Evolutionary conservation across 2,888 invertebrate species (phyloP).

Genomic region (Chouioia cunea): DNA sequence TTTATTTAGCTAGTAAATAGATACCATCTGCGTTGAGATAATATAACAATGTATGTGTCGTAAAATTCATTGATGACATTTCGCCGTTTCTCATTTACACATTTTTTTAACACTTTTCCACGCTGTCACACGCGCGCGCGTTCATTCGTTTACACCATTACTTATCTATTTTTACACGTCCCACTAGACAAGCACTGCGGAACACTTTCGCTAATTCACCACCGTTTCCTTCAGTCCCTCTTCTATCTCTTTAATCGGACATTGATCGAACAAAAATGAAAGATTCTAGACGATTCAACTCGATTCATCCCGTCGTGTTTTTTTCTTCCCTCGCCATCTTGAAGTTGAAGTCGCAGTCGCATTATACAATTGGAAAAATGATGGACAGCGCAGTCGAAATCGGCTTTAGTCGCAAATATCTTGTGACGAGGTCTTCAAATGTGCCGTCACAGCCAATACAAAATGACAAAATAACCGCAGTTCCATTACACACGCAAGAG

Average conservation of each 20-base stretch:
- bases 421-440: too few relatives aligned
- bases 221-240: slow-evolving; percentile 18
- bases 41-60: slow-evolving; percentile 37
- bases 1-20: slow-evolving; percentile 58
- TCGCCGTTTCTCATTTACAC: slow-evolving; percentile 41
- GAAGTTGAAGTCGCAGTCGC: slow-evolving; percentile 33
- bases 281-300: slow-evolving; percentile 14
- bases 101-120: slow-evolving; percentile 32
- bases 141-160: slow-evolving; percentile 33
- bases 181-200: slow-evolving; percentile 18
- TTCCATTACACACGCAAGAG: too few relatives aligned
- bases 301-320: slow-evolving; percentile 6
- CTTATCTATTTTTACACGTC: slow-evolving; percentile 30
- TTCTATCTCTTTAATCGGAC: too few relatives aligned
- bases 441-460: too few relatives aligned
- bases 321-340: slow-evolving; percentile 6
- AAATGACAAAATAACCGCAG: too few relatives aligned
- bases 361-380: slow-evolving; percentile 38
- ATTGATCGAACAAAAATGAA: slow-evolving; percentile 24
- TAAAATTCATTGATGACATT: slow-evolving; percentile 44
- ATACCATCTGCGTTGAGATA: slow-evolving; percentile 42
- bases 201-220: slow-evolving; percentile 33
- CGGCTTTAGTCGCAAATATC: slow-evolving; percentile 39
- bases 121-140: slow-evolving; percentile 38
- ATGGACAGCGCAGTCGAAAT: slow-evolving; percentile 41